Evolutionary conservation across 2,113 vertebrate species (phyloP).

Genomic region (Anoura caudifer): DNA sequence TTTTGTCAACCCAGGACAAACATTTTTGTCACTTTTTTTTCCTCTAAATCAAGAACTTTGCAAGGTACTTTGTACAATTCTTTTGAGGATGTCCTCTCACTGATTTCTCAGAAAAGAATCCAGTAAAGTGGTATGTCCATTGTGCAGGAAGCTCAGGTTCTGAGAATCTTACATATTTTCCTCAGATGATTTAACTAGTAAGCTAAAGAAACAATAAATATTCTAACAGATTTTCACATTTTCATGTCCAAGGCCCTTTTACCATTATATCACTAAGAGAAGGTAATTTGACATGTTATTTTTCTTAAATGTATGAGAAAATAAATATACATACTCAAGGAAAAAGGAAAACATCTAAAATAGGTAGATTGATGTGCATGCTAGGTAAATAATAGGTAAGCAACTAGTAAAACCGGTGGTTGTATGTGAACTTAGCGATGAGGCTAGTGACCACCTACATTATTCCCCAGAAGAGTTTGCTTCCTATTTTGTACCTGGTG

Average conservation of each 20-base stretch:
- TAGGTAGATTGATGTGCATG: neutral
- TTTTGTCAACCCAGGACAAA: neutral
- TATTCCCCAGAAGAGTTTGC: neutral
- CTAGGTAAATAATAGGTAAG: neutral
- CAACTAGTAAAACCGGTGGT: neutral
- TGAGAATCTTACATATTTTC: neutral
- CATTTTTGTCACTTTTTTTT: neutral
- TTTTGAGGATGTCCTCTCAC: neutral
- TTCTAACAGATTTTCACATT: neutral
- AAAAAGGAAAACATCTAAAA: neutral
- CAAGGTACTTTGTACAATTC: neutral
- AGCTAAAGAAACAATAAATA: neutral
- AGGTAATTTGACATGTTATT: neutral
- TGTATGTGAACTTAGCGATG: neutral
- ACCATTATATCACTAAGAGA: neutral
- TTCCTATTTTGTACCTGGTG: neutral
- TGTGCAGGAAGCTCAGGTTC: neutral
- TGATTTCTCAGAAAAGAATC: neutral
- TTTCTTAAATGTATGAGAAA: neutral
- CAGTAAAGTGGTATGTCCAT: neutral
- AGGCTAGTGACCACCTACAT: neutral
- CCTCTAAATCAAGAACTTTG: neutral
- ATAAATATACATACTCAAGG: neutral
- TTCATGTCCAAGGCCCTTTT: neutral
- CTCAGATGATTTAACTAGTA: neutral